Percentiles rank a stretch among this genome's conserved stretches.
Conservation (phyloP, 1,140 invertebrate species). For the Drosophila eugracilis region DNA sequence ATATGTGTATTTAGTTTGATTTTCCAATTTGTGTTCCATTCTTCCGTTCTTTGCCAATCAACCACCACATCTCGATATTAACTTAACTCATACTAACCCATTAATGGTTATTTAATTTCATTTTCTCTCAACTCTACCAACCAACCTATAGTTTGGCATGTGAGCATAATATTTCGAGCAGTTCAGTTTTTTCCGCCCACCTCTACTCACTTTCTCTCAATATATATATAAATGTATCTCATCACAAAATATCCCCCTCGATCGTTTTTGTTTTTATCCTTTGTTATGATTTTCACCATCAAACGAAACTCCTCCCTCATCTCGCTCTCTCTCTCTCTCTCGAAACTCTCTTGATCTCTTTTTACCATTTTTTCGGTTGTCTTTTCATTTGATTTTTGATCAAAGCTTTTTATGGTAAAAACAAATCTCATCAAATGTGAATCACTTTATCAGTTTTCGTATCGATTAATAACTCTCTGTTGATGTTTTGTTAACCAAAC, state of each 20-base stretch:
- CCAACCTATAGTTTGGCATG: conserved; percentile 30
- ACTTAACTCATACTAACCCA: conserved; percentile 72
- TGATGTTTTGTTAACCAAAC: conserved; percentile 41
- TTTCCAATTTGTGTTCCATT: conserved; percentile 65
- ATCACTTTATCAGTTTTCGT: conserved; percentile 43
- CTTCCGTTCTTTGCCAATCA: conserved; percentile 53
- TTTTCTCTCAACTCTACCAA: conserved; percentile 4
- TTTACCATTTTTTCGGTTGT: conserved; percentile 38
- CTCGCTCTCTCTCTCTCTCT: conserved; percentile 20
- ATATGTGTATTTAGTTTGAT: conserved; percentile 84
- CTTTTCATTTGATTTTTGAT: conserved; percentile 61
- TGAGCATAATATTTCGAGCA: conserved; percentile 21
- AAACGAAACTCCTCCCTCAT: conserved; percentile 35
- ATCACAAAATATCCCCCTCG: conserved; percentile 59
- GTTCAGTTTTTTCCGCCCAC: conserved; percentile 7
- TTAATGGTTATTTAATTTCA: conserved; percentile 20
- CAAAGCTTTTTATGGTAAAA: conserved; percentile 75
- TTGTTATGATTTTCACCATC: conserved; percentile 41
- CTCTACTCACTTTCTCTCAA: conserved; percentile 27
- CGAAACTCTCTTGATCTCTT: conserved; percentile 21
- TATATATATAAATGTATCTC: conserved; percentile 4
- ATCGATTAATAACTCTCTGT: conserved; percentile 37
- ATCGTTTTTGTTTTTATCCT: conserved; percentile 25
- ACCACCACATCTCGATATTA: conserved; percentile 70
- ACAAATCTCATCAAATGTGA: conserved; percentile 56